A percentile compares a stretch with the other conserved stretches of the same genome.
Evolutionary conservation across 92 coral and sea anemone species (phyloP).

Genomic region (Virgularia gustaviana): DNA sequence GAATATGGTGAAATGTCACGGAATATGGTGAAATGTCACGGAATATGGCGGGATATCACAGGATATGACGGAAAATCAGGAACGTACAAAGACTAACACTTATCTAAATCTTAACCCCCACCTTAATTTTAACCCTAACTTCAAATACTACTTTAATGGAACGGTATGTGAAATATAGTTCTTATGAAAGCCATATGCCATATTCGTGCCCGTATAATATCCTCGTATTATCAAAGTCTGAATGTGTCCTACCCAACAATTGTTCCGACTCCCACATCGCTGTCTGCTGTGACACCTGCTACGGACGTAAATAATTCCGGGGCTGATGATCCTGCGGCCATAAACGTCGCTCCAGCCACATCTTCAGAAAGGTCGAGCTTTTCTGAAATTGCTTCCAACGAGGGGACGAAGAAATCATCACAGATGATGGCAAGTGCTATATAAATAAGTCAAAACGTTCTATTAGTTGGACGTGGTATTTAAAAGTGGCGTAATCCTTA

Average conservation of each 20-base stretch:
- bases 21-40: neutral
- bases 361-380: conserved; percentile 94
- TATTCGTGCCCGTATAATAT: neutral
- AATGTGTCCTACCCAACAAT: conserved; percentile 79
- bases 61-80: no score
- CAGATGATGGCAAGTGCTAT: conserved; percentile 91
- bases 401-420: conserved; percentile 98
- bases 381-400: conserved; percentile 96
- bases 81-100: no score
- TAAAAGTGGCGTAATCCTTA: no score
- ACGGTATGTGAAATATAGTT: no score
- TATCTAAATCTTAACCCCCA: no score
- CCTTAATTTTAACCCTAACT: no score
- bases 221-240: no score
- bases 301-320: conserved; percentile 95
- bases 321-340: conserved; percentile 99
- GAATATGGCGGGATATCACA: neutral
- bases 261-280: conserved; percentile 98
- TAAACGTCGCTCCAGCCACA: conserved; percentile 98
- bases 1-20: neutral
- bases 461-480: no score
- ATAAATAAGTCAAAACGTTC: no score
- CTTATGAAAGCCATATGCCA: neutral
- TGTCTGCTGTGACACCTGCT: conserved; percentile 89
- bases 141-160: no score